Percentiles rank a stretch among this genome's conserved stretches.
Conservation (phyloP, 2,888 invertebrate genomes). For the Lacanobia oleracea region DNA sequence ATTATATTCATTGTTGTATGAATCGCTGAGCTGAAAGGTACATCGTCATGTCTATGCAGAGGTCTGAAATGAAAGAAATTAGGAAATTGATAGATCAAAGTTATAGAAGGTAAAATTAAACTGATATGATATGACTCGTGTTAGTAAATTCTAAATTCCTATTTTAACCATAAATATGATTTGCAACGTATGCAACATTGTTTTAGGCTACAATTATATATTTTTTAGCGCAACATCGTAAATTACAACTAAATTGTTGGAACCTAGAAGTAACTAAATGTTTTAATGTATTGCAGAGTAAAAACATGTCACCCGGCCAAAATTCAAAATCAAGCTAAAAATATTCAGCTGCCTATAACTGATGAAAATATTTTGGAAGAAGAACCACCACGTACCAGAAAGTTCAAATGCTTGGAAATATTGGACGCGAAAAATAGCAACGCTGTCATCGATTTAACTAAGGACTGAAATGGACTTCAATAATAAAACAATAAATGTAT, state of each 20-base stretch:
- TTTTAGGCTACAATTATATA: not conserved
- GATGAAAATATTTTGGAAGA: not conserved
- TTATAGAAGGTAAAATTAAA: constrained; percentile 61
- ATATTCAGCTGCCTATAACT: not conserved
- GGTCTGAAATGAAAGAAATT: constrained; percentile 49
- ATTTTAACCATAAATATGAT: too few relatives aligned
- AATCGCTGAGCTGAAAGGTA: not conserved
- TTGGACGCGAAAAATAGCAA: constrained; percentile 50
- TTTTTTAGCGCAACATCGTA: not conserved
- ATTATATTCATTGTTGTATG: not conserved
- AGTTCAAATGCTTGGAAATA: constrained; percentile 64
- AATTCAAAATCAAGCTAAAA: not conserved
- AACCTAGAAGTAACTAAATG: not conserved
- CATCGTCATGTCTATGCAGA: constrained; percentile 16
- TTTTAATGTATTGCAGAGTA: constrained; percentile 22
- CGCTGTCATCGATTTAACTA: constrained; percentile 61
- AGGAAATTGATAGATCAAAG: constrained; percentile 67
- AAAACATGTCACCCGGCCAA: constrained; percentile 9
- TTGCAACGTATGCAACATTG: too few relatives aligned
- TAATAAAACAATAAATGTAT: constrained; percentile 7
- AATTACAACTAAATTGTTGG: not conserved
- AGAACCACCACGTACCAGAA: constrained; percentile 11
- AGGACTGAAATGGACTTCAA: constrained; percentile 26
- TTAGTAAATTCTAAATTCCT: not conserved
- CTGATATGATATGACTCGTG: too few relatives aligned